phyloP scores from a whole-genome alignment of 2,113 vertebrate genomes.

The Pelmatolapia mariae region DNA sequence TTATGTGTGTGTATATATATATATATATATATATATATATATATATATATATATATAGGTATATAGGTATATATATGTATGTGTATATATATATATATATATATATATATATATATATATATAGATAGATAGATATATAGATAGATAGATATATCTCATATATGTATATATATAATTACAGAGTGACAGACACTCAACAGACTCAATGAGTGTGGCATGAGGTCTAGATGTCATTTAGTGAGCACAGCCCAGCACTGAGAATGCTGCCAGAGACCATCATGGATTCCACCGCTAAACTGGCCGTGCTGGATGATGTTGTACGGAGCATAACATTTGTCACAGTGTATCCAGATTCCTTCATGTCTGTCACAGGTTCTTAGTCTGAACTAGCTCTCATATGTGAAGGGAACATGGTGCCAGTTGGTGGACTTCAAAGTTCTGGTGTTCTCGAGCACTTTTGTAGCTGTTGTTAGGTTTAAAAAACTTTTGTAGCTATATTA shows the following conservation, averaged over 20 bases:
- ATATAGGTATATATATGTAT: too few species aligned
- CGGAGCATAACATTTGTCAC: not conserved
- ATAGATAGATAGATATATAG: too few species aligned
- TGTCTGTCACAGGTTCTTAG: not conserved
- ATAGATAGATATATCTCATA: too few species aligned
- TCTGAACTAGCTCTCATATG: not conserved
- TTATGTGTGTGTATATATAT: not conserved
- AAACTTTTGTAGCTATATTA: not conserved
- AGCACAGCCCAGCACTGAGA: not conserved
- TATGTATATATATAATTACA: too few species aligned
- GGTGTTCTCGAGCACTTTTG: not conserved
- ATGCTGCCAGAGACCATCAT: not conserved
- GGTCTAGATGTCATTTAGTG: not conserved
- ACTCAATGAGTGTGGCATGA: not conserved
- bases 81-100: too few species aligned
- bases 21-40: accelerated
- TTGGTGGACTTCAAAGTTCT: not conserved
- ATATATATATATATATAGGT: too few species aligned
- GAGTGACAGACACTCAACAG: not conserved
- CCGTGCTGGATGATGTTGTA: not conserved
- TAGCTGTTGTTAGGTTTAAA: not conserved
- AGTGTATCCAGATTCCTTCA: not conserved
- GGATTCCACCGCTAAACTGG: not conserved
- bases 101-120: too few species aligned
- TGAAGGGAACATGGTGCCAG: not conserved